Evolutionary conservation across 1,140 invertebrate species (phyloP).

Genomic region (Zaprionus africanus): DNA sequence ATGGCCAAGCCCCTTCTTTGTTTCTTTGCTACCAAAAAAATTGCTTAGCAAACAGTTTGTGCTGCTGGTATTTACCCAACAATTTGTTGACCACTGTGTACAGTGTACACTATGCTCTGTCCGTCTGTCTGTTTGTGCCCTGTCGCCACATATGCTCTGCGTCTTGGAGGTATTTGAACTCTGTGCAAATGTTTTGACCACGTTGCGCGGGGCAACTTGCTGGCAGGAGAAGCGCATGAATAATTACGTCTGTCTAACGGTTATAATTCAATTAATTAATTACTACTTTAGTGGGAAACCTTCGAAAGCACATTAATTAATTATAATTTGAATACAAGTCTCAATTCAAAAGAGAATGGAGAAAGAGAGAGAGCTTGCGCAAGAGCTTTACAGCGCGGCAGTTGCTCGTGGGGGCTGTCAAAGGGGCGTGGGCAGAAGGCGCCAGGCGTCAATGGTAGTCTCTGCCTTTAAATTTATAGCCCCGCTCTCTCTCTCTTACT

Average conservation of each 20-base stretch:
- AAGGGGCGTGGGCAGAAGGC: not conserved
- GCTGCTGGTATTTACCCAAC: conserved; percentile 26
- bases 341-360: not conserved
- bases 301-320: not conserved
- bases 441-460: conserved; percentile 5
- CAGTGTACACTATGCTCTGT: not conserved
- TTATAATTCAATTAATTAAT: conserved; percentile 14
- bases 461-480: conserved; percentile 21
- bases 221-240: not conserved
- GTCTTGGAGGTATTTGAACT: conserved; percentile 35
- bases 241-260: not conserved
- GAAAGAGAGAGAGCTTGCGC: not conserved
- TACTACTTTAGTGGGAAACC: conserved; percentile 10
- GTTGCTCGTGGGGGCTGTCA: not conserved
- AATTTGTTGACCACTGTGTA: conserved; percentile 7
- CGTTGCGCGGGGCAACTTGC: conserved; percentile 19
- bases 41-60: conserved; percentile 10
- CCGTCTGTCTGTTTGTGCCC: not conserved
- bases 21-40: not conserved
- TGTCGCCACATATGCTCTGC: conserved; percentile 1
- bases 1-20: not conserved
- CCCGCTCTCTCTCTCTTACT: not conserved
- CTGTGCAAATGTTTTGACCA: conserved; percentile 35
- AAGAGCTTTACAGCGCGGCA: conserved; percentile 18
- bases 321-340: not conserved